phyloP scores from a whole-genome alignment of 2,113 vertebrate genomes.

The Thalassoma bifasciatum region DNA sequence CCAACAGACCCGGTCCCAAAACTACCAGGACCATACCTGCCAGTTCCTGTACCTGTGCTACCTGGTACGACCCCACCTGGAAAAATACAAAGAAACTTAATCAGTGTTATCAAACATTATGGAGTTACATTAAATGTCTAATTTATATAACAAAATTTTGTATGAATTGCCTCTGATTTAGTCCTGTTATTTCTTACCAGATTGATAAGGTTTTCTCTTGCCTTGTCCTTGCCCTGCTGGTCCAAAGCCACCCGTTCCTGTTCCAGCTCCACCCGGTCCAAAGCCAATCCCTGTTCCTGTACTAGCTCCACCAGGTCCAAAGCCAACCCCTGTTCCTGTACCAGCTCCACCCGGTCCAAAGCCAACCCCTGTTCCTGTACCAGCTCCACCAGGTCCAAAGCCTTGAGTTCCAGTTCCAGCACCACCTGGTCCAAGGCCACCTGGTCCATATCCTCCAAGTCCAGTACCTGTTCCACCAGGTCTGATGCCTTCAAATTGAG shows the following conservation, averaged over 20 bases:
- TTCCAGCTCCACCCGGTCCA: constrained; percentile 18
- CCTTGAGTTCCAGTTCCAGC: constrained; percentile 37
- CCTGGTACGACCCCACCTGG: constrained; percentile 14
- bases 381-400: background rate
- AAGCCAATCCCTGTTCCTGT: constrained; percentile 39
- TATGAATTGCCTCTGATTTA: background rate
- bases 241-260: background rate
- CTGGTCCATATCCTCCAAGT: constrained; percentile 17
- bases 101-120: too few relatives aligned
- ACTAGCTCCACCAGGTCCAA: constrained; percentile 37
- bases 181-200: background rate
- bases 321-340: background rate
- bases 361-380: constrained; percentile 23
- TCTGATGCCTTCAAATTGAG: constrained; percentile 31
- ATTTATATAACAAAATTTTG: too few relatives aligned
- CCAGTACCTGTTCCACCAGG: constrained; percentile 42
- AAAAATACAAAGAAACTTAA: too few relatives aligned
- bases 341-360: constrained; percentile 29
- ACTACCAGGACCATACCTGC: constrained; percentile 37
- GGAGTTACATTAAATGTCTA: too few relatives aligned
- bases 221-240: constrained; percentile 50
- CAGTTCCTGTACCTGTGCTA: constrained; percentile 51
- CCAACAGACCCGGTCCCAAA: constrained; percentile 20
- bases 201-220: constrained; percentile 68
- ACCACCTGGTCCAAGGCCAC: constrained; percentile 44